phyloP scores from a whole-genome alignment of 2,888 invertebrate genomes.

The Aplocera efformata region DNA sequence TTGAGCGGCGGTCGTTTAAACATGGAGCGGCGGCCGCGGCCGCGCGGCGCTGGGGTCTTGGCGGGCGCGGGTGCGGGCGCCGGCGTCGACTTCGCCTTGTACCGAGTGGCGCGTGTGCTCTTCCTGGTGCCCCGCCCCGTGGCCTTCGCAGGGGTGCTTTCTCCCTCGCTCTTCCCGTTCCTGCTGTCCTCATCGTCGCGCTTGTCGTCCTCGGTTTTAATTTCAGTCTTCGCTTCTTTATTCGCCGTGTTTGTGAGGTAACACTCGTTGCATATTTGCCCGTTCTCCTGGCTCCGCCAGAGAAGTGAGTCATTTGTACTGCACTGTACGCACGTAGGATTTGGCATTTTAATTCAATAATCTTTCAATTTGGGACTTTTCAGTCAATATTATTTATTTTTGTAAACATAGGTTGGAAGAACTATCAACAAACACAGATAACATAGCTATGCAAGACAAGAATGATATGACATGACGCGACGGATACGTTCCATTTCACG shows the following conservation, averaged over 20 bases:
- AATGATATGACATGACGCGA: no score
- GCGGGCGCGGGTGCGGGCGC: slow-evolving; percentile 80
- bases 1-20: slow-evolving; percentile 90
- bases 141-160: slow-evolving; percentile 67
- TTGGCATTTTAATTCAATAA: slow-evolving; percentile 65
- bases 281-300: slow-evolving; percentile 88
- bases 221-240: slow-evolving; percentile 53
- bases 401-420: no score
- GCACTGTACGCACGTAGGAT: slow-evolving; percentile 86
- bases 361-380: no score
- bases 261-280: slow-evolving; percentile 89
- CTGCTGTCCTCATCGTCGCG: slow-evolving; percentile 56
- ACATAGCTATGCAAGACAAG: no score
- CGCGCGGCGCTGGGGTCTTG: slow-evolving; percentile 80
- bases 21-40: slow-evolving; percentile 87
- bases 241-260: slow-evolving; percentile 70
- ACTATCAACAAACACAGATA: no score
- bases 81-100: slow-evolving; percentile 73
- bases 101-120: slow-evolving; percentile 80
- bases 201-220: slow-evolving; percentile 50
- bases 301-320: slow-evolving; percentile 84
- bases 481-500: no score
- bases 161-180: slow-evolving; percentile 52
- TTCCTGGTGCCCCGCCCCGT: slow-evolving; percentile 78
- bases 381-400: neutral